These are phyloP conservation scores for Vulpes ferrilata DNA, from an alignment of 2,113 vertebrate genomes.

Conservation along the genomic window DNA sequence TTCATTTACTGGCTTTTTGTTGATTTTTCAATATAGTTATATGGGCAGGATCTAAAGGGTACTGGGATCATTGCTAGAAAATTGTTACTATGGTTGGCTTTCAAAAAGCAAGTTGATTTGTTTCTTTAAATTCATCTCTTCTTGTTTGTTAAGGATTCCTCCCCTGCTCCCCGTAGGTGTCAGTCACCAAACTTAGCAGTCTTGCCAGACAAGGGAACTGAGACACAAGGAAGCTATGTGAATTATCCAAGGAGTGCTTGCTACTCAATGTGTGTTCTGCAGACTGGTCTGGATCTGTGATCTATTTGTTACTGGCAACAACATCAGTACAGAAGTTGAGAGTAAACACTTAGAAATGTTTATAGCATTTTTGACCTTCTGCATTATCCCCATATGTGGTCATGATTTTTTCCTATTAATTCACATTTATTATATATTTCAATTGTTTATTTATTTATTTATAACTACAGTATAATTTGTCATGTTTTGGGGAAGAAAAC, in stretches of 20 bases:
- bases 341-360: slow-evolving; percentile 16
- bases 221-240: not conserved
- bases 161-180: not conserved
- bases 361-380: not conserved
- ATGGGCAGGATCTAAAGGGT: not conserved
- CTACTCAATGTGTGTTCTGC: not conserved
- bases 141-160: not conserved
- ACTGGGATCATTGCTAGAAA: not conserved
- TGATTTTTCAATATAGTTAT: not conserved
- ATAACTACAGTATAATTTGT: not conserved
- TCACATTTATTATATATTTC: not conserved
- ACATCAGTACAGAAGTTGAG: not conserved
- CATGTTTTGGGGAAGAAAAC: not conserved
- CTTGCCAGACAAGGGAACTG: not conserved
- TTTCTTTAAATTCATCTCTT: slow-evolving; percentile 46
- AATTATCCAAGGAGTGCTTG: not conserved
- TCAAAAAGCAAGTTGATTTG: not conserved
- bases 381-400: not conserved
- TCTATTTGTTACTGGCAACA: not conserved
- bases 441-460: not conserved
- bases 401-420: slow-evolving; percentile 6
- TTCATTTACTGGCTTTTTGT: slow-evolving; percentile 34
- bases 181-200: not conserved
- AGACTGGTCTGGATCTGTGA: not conserved
- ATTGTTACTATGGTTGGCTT: slow-evolving; percentile 33